Evolutionary conservation across 1,140 invertebrate genomes (phyloP), one percentile per base, ranked within the genome.

Genomic region (Bacillus rossius): DNA sequence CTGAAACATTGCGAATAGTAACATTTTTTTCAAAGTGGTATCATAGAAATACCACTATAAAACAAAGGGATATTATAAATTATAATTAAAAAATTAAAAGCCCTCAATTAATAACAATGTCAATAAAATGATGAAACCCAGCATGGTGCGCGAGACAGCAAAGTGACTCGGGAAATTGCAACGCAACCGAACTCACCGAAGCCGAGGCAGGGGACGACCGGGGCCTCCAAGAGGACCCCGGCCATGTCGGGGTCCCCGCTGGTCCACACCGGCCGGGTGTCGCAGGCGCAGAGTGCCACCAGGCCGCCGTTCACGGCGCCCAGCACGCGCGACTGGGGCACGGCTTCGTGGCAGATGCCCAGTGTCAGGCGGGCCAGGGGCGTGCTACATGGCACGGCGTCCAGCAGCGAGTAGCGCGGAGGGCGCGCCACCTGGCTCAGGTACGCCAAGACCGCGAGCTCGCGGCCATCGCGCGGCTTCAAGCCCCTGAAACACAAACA

Each of bases 301-400:
- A 74, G 45, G 43, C 62, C 66, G n/a, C 68, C 69, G 65, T 73
- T 69, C 14, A 76, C 52, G 22, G 68, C 67, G 40, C 64, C 55
- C 22, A 74, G 40, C 8, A 72, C 56, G 17, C 68, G 62, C 7
- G 48, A 45, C 2, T 42, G 59, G 3, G 59, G 54, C 22, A 74
- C 61, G 20, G 20, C 55, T 42, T 60, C 60, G 41, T 65, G 64
- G 53, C 64, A 66, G 13, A 70, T 61, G 60, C 70, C 64, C 2
- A 76, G 45, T 17, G 65, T 67, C 25, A 75, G 41, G n/a, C 59
- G 40, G 14, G 52, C 59, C 66, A 69, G 75, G 7, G 63, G 57
- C 2, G 10, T 19, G 5, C 48, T 62, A 56, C 66, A 71, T 13
- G 54, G 52, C 16, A 52, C 22, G 41, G 16, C 13, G 10, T 22